Percentiles rank a stretch among this genome's conserved stretches.
phyloP scores from a whole-genome alignment of 2,888 invertebrate species.

The Syritta pipiens region DNA sequence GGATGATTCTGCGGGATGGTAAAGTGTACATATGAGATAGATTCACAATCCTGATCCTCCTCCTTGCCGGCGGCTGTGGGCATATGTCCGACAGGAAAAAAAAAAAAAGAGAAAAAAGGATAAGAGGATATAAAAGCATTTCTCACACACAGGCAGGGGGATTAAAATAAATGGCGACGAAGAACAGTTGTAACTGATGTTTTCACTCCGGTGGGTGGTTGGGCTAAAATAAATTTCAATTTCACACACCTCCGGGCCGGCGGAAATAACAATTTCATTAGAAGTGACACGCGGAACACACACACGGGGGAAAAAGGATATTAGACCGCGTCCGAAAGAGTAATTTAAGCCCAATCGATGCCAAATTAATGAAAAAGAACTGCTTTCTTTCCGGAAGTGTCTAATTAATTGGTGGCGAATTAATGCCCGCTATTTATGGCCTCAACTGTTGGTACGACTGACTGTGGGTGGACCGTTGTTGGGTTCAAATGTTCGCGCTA shows the following conservation, averaged over 20 bases:
- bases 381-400: conserved; percentile 43
- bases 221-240: conserved; percentile 67
- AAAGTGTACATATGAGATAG: conserved; percentile 50
- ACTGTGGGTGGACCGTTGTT: no score
- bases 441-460: no score
- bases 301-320: conserved; percentile 46
- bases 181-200: conserved; percentile 67
- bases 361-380: conserved; percentile 66
- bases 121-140: conserved; percentile 47
- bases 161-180: conserved; percentile 68
- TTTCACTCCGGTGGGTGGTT: conserved; percentile 27
- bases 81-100: conserved; percentile 30
- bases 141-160: conserved; percentile 45
- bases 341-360: conserved; percentile 68
- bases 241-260: conserved; percentile 45
- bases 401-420: conserved; percentile 59
- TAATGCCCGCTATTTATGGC: conserved; percentile 47
- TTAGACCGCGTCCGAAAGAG: conserved; percentile 50
- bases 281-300: conserved; percentile 52
- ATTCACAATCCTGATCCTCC: conserved; percentile 24
- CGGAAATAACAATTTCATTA: conserved; percentile 69
- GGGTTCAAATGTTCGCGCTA: conserved; percentile 17
- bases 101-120: conserved; percentile 13
- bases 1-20: conserved; percentile 54
- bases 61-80: conserved; percentile 10